A percentile compares a stretch with the other conserved stretches of the same genome.
Evolutionary conservation across 53 echinoderm and acorn worm genomes (phyloP).

Genomic region (Luidia sarsii): DNA sequence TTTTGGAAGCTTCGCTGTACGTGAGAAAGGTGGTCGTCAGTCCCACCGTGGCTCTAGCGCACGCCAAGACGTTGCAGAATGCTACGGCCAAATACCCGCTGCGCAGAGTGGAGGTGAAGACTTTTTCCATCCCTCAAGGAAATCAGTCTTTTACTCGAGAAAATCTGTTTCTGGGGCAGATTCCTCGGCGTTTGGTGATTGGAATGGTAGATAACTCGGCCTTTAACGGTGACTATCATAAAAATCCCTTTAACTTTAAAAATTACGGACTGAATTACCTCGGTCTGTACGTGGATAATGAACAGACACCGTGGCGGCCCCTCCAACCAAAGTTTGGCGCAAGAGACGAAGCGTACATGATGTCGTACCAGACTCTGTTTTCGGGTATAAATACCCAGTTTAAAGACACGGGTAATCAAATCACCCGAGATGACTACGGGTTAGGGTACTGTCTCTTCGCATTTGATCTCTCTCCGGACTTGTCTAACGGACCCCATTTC

Average conservation of each 20-base stretch:
- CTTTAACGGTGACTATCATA: conserved; percentile 42
- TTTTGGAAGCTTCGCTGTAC: conserved; percentile 57
- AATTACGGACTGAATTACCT: conserved; percentile 57
- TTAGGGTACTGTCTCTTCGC: conserved; percentile 64
- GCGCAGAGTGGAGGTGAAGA: conserved; percentile 41
- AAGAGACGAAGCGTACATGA: conserved; percentile 19
- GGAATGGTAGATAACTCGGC: conserved; percentile 6
- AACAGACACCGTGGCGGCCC: conserved; percentile 55
- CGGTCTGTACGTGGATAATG: conserved; percentile 43
- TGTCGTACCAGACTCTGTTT: conserved; percentile 66
- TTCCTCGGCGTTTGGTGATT: conserved; percentile 62
- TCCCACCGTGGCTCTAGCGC: conserved; percentile 52
- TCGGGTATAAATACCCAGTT: conserved; percentile 55
- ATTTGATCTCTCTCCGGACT: conserved; percentile 67
- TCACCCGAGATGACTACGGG: conserved; percentile 57
- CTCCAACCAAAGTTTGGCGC: conserved; percentile 42
- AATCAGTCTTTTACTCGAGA: conserved; percentile 54
- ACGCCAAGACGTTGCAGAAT: conserved; percentile 50
- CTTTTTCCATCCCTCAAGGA: conserved; percentile 55
- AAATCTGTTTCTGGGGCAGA: conserved; percentile 65
- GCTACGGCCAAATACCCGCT: conserved; percentile 70
- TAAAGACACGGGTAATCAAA: conserved; percentile 54
- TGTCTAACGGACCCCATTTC: conserved; percentile 55
- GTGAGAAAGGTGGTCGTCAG: conserved; percentile 60
- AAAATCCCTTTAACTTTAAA: conserved; percentile 70